These are phyloP conservation scores for Pocota personata DNA, from an alignment of 2,888 invertebrate species.

Conservation along the genomic window DNA sequence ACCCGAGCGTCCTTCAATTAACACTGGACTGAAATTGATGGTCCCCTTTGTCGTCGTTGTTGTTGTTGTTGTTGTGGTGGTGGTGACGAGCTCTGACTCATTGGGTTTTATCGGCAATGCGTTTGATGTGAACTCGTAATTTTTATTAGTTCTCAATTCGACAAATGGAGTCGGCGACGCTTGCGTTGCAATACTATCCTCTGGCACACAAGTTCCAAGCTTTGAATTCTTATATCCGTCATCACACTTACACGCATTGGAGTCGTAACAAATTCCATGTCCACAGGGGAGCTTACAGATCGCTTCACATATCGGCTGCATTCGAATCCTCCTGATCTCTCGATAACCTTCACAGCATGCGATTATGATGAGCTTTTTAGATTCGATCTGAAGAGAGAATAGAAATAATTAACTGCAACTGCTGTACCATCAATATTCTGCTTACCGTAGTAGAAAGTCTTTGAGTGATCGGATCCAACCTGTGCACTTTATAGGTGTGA, in stretches of 20 bases:
- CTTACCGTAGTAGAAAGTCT: neutral
- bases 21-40: too few species aligned
- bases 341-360: constrained; percentile 23
- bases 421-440: neutral
- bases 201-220: neutral
- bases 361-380: neutral
- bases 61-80: neutral
- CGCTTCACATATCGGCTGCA: neutral
- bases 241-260: neutral
- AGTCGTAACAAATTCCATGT: neutral
- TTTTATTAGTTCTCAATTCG: too few species aligned
- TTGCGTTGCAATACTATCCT: neutral
- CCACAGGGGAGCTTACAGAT: constrained; percentile 1
- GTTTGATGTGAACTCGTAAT: too few species aligned
- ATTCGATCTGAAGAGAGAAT: neutral
- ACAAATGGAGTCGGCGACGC: too few species aligned
- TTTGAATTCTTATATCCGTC: neutral
- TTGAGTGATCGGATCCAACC: neutral
- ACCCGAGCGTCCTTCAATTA: too few species aligned
- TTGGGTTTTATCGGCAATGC: too few species aligned
- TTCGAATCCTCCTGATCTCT: neutral
- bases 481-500: neutral
- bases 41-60: too few species aligned
- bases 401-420: neutral
- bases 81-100: too few species aligned